Percentiles rank a stretch among this genome's conserved stretches.
Conservation (phyloP, 1,140 invertebrate genomes). For the Meloidogyne chitwoodi region DNA sequence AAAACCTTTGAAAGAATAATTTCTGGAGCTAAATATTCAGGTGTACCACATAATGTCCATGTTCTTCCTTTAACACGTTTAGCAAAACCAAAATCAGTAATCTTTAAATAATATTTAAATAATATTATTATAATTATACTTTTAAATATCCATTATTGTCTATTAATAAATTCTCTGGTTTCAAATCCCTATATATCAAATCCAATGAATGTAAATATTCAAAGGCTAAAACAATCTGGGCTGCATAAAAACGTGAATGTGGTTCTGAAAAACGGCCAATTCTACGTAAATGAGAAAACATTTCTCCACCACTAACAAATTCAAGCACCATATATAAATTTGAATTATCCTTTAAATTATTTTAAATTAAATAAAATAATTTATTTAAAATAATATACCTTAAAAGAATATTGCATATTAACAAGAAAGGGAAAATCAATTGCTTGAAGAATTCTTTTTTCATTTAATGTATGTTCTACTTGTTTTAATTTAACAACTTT, state of each 20-base stretch:
- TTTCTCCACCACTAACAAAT: conserved; percentile 74
- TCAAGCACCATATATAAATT: conserved; percentile 78
- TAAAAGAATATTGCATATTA: conserved; percentile 91
- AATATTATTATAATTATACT: conserved; percentile 63
- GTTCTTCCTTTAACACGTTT: conserved; percentile 96
- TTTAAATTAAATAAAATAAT: conserved; percentile 6
- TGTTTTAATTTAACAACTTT: conserved; percentile 92
- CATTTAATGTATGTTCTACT: conserved; percentile 93
- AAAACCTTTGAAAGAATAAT: conserved; percentile 80
- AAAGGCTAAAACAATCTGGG: conserved; percentile 97
- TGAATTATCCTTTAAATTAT: conserved; percentile 68
- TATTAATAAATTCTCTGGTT: conserved; percentile 96
- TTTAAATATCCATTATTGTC: conserved; percentile 96
- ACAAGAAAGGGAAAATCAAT: conserved; percentile 95
- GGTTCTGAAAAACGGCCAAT: conserved; percentile 78
- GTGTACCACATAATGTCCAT: conserved; percentile 98
- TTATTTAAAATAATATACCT: conserved; percentile 62
- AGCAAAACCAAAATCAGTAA: conserved; percentile 98
- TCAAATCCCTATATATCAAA: conserved; percentile 91
- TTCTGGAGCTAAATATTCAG: conserved; percentile 90
- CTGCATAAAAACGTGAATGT: conserved; percentile 96
- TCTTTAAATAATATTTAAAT: conserved; percentile 58
- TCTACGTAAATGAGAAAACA: conserved; percentile 74
- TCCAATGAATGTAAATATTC: conserved; percentile 99
- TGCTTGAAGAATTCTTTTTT: conserved; percentile 91